phyloP scores from a whole-genome alignment of 2,113 vertebrate genomes.

The Eurypyga helias region DNA sequence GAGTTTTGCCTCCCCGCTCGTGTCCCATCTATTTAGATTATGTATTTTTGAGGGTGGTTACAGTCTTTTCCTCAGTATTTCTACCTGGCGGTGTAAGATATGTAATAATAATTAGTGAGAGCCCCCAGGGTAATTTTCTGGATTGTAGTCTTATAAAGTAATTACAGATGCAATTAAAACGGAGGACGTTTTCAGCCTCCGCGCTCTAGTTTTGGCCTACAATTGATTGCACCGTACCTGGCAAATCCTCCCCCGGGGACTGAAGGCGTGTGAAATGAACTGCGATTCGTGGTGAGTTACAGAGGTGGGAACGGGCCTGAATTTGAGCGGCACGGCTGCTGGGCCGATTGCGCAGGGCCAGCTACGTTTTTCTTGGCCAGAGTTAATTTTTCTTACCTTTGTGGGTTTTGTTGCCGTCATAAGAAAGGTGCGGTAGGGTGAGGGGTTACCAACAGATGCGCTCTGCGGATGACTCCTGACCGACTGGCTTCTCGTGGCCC shows the following conservation, averaged over 20 bases:
- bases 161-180: slow-evolving; percentile 47
- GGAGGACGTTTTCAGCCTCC: background rate
- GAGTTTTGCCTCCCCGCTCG: background rate
- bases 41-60: background rate
- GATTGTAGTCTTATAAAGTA: background rate
- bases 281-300: background rate
- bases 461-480: background rate
- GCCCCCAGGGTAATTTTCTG: background rate
- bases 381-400: background rate
- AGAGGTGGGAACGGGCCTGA: background rate
- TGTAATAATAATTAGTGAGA: background rate
- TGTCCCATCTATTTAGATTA: background rate
- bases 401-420: background rate
- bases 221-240: background rate
- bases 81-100: background rate
- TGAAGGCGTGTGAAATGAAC: background rate
- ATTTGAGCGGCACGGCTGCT: background rate
- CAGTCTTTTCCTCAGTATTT: background rate
- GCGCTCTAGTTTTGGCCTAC: background rate
- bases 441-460: background rate
- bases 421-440: background rate
- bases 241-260: slow-evolving; percentile 1
- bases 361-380: background rate
- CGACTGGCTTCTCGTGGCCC: background rate
- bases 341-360: background rate